Evolutionary conservation across 53 echinoderm and acorn worm genomes (phyloP).

Genomic region (Stichopus horrens): DNA sequence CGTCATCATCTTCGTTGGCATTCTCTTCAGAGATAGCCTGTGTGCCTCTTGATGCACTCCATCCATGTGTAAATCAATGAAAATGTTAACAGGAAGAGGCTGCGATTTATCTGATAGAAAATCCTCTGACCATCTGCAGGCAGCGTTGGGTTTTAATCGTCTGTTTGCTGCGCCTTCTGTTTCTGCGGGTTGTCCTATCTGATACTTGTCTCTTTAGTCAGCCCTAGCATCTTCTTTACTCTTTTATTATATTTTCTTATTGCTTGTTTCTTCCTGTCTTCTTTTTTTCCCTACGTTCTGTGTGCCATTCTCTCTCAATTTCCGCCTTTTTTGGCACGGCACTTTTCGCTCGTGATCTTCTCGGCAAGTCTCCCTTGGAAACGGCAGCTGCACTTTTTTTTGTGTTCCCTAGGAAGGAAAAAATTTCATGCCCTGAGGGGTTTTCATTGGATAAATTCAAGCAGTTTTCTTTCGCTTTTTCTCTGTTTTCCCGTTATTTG

Average conservation of each 20-base stretch:
- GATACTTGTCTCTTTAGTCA: not conserved
- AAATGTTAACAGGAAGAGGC: not conserved
- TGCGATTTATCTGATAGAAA: not conserved
- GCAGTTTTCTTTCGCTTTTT: slow-evolving; percentile 1
- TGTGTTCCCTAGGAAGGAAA: slow-evolving; percentile 4
- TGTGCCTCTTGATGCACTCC: not conserved
- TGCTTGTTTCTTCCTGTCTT: not conserved
- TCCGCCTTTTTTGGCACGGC: not conserved
- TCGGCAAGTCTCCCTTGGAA: slow-evolving; percentile 5
- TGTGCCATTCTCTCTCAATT: not conserved
- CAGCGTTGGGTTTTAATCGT: not conserved
- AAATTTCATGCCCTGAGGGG: slow-evolving; percentile 27
- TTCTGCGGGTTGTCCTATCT: slow-evolving; percentile 20
- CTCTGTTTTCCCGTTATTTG: not conserved
- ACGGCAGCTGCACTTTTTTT: slow-evolving; percentile 28
- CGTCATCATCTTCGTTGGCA: not conserved
- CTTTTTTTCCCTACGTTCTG: slow-evolving; percentile 16
- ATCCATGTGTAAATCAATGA: not conserved
- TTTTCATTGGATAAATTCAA: slow-evolving; percentile 19
- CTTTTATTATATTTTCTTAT: not conserved
- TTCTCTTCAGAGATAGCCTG: not conserved
- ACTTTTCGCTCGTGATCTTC: slow-evolving; percentile 5
- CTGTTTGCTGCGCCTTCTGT: not conserved
- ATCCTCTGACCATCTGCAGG: not conserved
- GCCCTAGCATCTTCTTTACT: not conserved